Base-by-base conservation (phyloP, 2,888 invertebrate genomes). In the Belgica antarctica region DNA sequence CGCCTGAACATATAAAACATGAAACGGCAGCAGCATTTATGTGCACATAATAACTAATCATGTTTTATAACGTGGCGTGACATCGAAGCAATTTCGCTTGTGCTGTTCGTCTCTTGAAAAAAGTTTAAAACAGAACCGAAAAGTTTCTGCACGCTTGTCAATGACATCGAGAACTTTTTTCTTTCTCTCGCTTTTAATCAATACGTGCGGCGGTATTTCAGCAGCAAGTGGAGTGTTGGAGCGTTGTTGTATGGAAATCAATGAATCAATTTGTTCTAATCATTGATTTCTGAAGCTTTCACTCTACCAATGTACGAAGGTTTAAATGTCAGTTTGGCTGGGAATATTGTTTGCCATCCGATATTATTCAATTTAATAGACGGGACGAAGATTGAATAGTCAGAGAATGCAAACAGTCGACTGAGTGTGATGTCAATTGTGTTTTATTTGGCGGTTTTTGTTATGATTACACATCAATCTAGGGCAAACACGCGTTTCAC, bases 201-300 rank as follows among this genome's bases (percentile, higher is more conserved):
- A 66, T 65, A 65, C 3, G 19, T 62, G 62, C 7, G 62, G 17
- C 8, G 19, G 12, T 47, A 47, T 66, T 66, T 46, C 17, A 17
- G 8, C 46, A 46, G 46, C 12, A 10, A 41, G 41, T 12, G 41
- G 41, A 24, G 25, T 25, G 19, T n/a, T 31, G 34, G 19, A 27
- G 12, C 19, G 3, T 27, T 61, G 8, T 27, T 10, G 1, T 61
- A 17, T 25, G 15, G 34, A 62, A 34, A 31, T 10, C 28, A 28
- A 62, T 62, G 62, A 68, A 68, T 68, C 68, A 68, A 68, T 68
- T 68, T 68, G 68, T 68, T 68, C 31, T 57, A 22, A 28, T 68
- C 68, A 68, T 68, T 68, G 46, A 57, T 68, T 68, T 57, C 57
- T 27, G 27, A 59, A 52, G 52, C 52, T 52, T 31, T 12, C 22